Evolutionary conservation across 2,113 vertebrate species (phyloP).

Genomic region (Bagarius yarrelli): DNA sequence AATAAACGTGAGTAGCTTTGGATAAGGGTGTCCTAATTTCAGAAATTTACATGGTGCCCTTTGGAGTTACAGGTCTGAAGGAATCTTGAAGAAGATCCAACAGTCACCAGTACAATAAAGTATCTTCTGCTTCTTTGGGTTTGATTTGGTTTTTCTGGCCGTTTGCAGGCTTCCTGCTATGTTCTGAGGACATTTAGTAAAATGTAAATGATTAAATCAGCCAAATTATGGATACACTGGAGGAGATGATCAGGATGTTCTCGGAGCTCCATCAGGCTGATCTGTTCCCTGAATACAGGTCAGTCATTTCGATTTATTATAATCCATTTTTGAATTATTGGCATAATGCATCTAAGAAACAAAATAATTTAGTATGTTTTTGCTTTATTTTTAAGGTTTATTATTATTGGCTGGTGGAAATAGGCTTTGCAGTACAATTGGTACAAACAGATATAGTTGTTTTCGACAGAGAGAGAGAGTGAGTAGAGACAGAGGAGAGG

Average conservation of each 20-base stretch:
- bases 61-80: not conserved
- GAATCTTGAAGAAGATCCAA: not conserved
- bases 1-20: too few relatives aligned
- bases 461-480: too few relatives aligned
- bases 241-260: not conserved
- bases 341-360: not conserved
- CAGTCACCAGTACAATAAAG: not conserved
- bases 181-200: not conserved
- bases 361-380: not conserved
- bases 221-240: not conserved
- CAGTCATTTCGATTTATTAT: not conserved
- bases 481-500: too few relatives aligned
- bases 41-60: too few relatives aligned
- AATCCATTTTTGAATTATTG: not conserved
- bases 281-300: not conserved
- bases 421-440: not conserved
- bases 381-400: not conserved
- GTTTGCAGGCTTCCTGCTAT: not conserved
- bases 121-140: not conserved
- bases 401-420: not conserved
- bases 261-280: not conserved
- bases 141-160: not conserved
- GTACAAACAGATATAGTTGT: not conserved
- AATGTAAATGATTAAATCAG: not conserved
- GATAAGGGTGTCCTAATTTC: too few relatives aligned